Evolutionary conservation across 2,888 invertebrate species (phyloP).

Genomic region (Caenorhabditis sp.): DNA sequence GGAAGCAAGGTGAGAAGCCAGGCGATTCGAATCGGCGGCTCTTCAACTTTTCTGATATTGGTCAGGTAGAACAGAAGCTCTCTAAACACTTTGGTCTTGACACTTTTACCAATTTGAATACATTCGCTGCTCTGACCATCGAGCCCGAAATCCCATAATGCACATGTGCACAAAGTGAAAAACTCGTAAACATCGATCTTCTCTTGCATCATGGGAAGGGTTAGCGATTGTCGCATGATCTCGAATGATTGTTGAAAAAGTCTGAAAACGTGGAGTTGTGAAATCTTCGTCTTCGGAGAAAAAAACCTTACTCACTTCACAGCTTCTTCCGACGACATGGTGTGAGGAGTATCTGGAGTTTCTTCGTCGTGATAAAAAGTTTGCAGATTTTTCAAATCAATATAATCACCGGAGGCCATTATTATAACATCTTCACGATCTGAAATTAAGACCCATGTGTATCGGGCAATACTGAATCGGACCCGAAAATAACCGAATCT

Average conservation of each 20-base stretch:
- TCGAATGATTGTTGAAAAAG: slow-evolving; percentile 28
- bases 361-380: slow-evolving; percentile 10
- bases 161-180: slow-evolving; percentile 19
- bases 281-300: no score
- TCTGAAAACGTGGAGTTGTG: slow-evolving; percentile 17
- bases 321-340: slow-evolving; percentile 11
- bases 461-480: no score
- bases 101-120: slow-evolving; percentile 11
- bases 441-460: no score
- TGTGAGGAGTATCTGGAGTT: not conserved
- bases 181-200: slow-evolving; percentile 28
- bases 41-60: slow-evolving; percentile 12
- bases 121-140: slow-evolving; percentile 26
- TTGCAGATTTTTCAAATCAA: slow-evolving; percentile 21
- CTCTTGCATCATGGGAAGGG: slow-evolving; percentile 25
- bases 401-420: slow-evolving; percentile 31
- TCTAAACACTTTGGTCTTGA: slow-evolving; percentile 18
- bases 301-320: slow-evolving; percentile 12
- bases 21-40: slow-evolving; percentile 25
- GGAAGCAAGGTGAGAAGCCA: slow-evolving; percentile 18
- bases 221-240: slow-evolving; percentile 9
- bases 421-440: slow-evolving; percentile 15
- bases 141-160: slow-evolving; percentile 36
- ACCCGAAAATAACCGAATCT: no score
- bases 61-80: slow-evolving; percentile 21